Percentiles rank a stretch among this genome's conserved stretches.
phyloP scores from a whole-genome alignment of 1,140 invertebrate genomes.

The Ceratosolen fusciceps region DNA sequence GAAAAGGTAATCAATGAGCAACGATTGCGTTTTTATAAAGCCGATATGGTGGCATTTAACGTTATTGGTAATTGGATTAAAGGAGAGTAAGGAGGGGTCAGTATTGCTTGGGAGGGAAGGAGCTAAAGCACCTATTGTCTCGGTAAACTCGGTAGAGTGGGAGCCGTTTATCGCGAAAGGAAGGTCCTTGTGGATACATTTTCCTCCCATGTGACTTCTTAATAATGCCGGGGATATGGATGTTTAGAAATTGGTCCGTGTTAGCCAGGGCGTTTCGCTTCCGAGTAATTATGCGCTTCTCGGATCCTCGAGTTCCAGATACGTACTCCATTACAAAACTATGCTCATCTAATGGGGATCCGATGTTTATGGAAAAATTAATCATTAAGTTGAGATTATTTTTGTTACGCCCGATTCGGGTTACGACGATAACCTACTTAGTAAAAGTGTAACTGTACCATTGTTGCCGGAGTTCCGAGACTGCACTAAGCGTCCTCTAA shows the following conservation, averaged over 20 bases:
- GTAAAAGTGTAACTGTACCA: background rate
- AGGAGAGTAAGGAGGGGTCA: background rate
- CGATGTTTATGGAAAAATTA: slow-evolving; percentile 1
- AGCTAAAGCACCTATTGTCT: background rate
- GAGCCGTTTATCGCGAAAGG: slow-evolving; percentile 10
- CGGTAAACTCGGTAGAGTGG: background rate
- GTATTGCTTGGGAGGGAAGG: background rate
- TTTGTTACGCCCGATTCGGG: slow-evolving; percentile 1
- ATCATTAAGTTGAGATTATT: background rate
- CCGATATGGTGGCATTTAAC: background rate
- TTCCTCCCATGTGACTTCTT: background rate
- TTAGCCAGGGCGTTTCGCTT: background rate
- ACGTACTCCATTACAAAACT: too few species aligned
- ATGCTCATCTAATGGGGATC: background rate
- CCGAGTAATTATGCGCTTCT: background rate
- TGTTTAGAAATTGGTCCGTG: background rate
- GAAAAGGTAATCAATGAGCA: slow-evolving; percentile 11
- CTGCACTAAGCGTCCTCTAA: background rate
- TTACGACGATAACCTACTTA: slow-evolving; percentile 9
- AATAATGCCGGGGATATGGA: background rate
- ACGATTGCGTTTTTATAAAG: slow-evolving; percentile 34
- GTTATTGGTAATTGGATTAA: slow-evolving; percentile 26
- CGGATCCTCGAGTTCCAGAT: background rate
- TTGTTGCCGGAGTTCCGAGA: background rate
- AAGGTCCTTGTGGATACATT: background rate